These are phyloP conservation scores for Aleiodes testaceus DNA, from an alignment of 2,888 invertebrate species.

Conservation along the genomic window DNA sequence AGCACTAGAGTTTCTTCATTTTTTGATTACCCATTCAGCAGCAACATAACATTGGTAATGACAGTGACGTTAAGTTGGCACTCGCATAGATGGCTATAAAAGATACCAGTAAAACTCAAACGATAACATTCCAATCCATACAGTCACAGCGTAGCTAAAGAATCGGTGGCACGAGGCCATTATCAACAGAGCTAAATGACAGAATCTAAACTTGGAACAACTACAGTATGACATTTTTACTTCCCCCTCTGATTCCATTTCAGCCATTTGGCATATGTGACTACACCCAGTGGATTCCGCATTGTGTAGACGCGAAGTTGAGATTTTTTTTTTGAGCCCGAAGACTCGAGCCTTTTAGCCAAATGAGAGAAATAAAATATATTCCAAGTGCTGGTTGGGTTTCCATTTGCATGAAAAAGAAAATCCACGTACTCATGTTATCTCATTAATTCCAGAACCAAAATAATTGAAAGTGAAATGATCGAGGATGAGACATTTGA, in stretches of 20 bases:
- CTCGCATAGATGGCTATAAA: too few relatives aligned
- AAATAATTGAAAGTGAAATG: not conserved
- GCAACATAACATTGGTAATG: not conserved
- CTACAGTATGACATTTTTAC: not conserved
- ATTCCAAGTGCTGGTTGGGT: slow-evolving; percentile 34
- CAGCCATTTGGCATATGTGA: slow-evolving; percentile 3
- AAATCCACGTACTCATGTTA: not conserved
- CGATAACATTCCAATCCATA: not conserved
- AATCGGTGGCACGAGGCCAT: slow-evolving; percentile 39
- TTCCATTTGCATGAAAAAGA: not conserved
- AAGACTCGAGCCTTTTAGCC: too few relatives aligned
- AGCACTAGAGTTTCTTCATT: not conserved
- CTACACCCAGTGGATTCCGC: not conserved
- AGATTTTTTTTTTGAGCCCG: too few relatives aligned
- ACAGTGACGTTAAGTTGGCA: too few relatives aligned
- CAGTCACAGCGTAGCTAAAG: not conserved
- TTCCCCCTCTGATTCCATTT: not conserved
- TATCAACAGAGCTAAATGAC: slow-evolving; percentile 34
- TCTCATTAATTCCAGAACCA: slow-evolving; percentile 26
- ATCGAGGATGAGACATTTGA: slow-evolving; percentile 2
- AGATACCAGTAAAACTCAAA: not conserved
- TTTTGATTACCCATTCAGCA: slow-evolving; percentile 5
- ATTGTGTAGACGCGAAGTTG: not conserved
- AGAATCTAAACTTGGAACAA: slow-evolving; percentile 42
- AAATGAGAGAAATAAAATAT: not conserved